Base-by-base conservation (phyloP, 2,797 vertebrate species). In the Petrocephalus sullivani region DNA sequence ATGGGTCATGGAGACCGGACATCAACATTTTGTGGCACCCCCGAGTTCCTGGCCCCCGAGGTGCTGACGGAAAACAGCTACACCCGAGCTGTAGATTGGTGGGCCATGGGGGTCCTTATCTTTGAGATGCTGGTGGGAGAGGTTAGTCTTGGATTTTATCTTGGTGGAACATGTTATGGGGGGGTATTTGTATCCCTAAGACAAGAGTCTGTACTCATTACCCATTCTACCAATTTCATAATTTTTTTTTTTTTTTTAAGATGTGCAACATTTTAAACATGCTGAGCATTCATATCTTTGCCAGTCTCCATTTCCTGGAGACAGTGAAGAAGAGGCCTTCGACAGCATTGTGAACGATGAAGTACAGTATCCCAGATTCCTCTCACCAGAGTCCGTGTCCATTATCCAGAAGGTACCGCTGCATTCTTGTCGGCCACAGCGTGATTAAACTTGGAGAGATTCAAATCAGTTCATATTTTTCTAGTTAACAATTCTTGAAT, bases 41-140 rank as follows among this genome's bases (percentile, higher is more conserved):
- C 98, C 0, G 98, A 99, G 92, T 99, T 99, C 89, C 94, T 99
- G 93, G 98, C 98, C 49, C 98, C 98, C 0, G 98, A 99, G 91
- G 97, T 99, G 89, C 95, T 99, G 90, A 99, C 97, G 0, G 98
- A 98, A 89, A 94, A 96, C 90, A 97, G 95, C 0, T 99, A 99
- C 91, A 98, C 97, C 0, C 95, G 97, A 58, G 97, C 97, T 0
- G 97, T 99, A 92, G 98, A 99, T 95, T 99, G 98, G 98, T 99
- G 98, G 98, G 98, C 97, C 9, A 92, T 99, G 56, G 98, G 98
- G 0, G 98, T 99, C 21, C 97, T 99, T 82, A 94, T 98, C 90
- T 99, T 97, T 1, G 98, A 99, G 95, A 99, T 99, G 98, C 93
- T 98, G 88, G 97, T 98, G 90, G 98, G 98, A 64, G 98, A 99